phyloP scores from a whole-genome alignment of 2,113 vertebrate species.

The Anarhynchus alexandrinus region DNA sequence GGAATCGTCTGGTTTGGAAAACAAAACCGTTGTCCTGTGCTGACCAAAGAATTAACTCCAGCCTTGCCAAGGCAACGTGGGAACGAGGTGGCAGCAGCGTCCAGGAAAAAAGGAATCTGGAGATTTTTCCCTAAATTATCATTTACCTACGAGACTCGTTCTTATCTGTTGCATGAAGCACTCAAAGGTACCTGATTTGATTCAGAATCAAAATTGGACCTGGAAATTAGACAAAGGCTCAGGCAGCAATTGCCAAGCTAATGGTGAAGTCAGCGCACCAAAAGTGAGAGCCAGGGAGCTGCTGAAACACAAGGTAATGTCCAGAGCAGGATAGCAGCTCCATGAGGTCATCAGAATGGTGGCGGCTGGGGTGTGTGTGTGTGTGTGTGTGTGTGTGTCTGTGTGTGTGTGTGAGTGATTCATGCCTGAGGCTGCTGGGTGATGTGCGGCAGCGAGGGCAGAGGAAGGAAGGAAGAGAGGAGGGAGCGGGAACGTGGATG shows the following conservation, averaged over 20 bases:
- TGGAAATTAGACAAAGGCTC: neutral
- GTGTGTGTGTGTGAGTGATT: neutral
- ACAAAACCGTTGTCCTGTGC: neutral
- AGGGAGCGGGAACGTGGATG: neutral
- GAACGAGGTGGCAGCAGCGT: neutral
- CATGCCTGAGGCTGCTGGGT: constrained; percentile 33
- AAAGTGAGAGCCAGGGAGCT: neutral
- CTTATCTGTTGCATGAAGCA: neutral
- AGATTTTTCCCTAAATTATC: neutral
- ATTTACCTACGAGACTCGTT: neutral
- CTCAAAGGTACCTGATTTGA: neutral
- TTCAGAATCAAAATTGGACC: neutral
- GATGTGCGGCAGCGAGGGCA: neutral
- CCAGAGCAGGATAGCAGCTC: neutral
- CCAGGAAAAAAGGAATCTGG: neutral
- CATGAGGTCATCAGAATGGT: neutral
- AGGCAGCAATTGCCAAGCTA: neutral
- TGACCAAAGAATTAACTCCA: neutral
- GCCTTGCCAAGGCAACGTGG: neutral
- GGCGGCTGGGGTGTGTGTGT: neutral
- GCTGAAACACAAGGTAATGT: neutral
- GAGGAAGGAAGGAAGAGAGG: constrained; percentile 41
- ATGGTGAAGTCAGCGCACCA: neutral
- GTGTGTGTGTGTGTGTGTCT: neutral
- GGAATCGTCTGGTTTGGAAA: neutral